phyloP scores from a whole-genome alignment of 1,140 invertebrate genomes.

The Drosophila triauraria region DNA sequence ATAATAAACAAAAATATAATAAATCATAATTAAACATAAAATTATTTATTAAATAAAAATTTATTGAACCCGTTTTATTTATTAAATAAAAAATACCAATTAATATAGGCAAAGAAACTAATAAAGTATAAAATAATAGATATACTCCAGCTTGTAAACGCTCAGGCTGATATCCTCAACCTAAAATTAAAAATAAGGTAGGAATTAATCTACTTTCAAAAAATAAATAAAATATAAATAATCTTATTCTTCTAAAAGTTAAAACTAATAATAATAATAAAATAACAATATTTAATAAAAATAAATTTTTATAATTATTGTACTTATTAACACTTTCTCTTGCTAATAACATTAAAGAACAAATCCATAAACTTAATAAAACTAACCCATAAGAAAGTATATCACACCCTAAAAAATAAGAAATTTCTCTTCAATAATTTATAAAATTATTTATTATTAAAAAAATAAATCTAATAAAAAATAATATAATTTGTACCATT shows the following conservation, averaged over 20 bases:
- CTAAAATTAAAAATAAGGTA: too few relatives aligned
- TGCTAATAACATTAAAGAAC: slow-evolving; percentile 86
- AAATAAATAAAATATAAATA: too few relatives aligned
- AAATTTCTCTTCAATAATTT: slow-evolving; percentile 78
- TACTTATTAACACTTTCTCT: slow-evolving; percentile 85
- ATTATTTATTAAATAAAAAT: slow-evolving; percentile 86
- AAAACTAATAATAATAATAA: too few relatives aligned
- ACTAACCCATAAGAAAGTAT: slow-evolving; percentile 86
- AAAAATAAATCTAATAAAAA: slow-evolving; percentile 84
- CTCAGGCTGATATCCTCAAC: slow-evolving; percentile 81
- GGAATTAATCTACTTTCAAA: too few relatives aligned
- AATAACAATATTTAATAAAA: slow-evolving; percentile 65
- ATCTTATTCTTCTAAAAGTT: too few relatives aligned
- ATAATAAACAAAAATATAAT: slow-evolving; percentile 86
- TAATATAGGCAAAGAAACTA: slow-evolving; percentile 88
- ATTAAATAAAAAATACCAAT: slow-evolving; percentile 86
- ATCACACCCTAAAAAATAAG: slow-evolving; percentile 85
- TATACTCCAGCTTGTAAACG: slow-evolving; percentile 87
- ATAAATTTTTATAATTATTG: slow-evolving; percentile 85
- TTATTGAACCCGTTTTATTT: slow-evolving; percentile 83
- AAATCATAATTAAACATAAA: slow-evolving; percentile 85
- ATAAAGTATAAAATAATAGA: slow-evolving; percentile 88
- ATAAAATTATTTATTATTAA: slow-evolving; percentile 83
- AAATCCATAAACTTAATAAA: slow-evolving; percentile 86
- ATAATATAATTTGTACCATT: too few relatives aligned